Conservation (phyloP, 2,113 vertebrate genomes). For the Elephantulus edwardii region DNA sequence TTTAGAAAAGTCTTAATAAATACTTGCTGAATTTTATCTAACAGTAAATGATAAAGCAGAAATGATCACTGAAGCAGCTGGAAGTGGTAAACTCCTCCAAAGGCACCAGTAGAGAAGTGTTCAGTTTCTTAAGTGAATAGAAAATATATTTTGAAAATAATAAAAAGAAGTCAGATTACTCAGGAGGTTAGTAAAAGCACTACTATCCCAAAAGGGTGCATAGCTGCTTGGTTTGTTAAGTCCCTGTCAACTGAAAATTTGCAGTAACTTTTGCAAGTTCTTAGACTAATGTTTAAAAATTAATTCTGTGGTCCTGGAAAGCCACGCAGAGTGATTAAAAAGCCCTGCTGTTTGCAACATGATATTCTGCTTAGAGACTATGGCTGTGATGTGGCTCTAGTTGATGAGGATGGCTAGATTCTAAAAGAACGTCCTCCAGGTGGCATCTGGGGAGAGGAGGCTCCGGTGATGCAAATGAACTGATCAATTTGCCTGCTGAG, state of each 20-base stretch:
- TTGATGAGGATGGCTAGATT: constrained; percentile 12
- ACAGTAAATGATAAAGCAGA: constrained; percentile 18
- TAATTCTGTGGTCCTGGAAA: constrained; percentile 31
- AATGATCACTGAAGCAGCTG: background rate
- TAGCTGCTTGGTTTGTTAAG: constrained; percentile 17
- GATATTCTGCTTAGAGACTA: background rate
- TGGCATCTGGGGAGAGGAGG: constrained; percentile 19
- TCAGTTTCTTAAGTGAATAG: constrained; percentile 18
- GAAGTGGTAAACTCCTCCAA: background rate
- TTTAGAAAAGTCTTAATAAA: background rate
- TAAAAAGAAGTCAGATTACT: constrained; percentile 21
- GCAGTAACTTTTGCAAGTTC: background rate
- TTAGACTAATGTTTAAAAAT: constrained; percentile 30
- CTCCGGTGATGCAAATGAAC: background rate
- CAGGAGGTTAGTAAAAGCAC: constrained; percentile 28
- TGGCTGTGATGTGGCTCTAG: background rate
- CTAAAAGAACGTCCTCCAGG: constrained; percentile 2
- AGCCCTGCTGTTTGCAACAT: background rate
- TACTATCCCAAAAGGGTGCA: background rate
- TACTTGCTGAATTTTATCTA: constrained; percentile 1
- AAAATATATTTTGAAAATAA: constrained; percentile 57
- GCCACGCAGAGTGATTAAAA: background rate
- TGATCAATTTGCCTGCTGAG: constrained; percentile 29
- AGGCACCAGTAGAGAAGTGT: background rate
- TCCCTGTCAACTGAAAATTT: constrained; percentile 40